Evolutionary conservation across 2,113 vertebrate genomes (phyloP), one percentile per base, ranked within the genome.

Genomic region (Phyllostomus hastatus): DNA sequence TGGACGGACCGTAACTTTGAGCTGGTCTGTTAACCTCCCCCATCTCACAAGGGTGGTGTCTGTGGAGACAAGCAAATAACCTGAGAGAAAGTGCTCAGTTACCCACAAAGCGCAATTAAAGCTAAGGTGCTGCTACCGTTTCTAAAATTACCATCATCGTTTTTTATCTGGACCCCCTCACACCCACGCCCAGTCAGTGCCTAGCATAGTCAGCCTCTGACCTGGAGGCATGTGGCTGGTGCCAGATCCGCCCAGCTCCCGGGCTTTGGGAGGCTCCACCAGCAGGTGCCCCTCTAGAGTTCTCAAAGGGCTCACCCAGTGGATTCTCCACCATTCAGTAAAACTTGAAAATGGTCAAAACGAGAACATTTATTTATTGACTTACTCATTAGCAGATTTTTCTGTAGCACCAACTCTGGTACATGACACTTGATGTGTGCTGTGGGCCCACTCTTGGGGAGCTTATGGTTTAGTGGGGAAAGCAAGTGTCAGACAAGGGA

Each of bases 121-220:
- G 76, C 41, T 14, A 52, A 61, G 61, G 28, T 15, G 0, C 20
- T 7, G 54, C 48, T 31, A 19, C 20, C 38, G 1, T 64, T 84
- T 54, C 43, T 52, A 43, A 28, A 57, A 50, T n/a, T 0, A 26
- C 64, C 4, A 0, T 7, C 19, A 31, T 6, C 15, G 16, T 76
- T 57, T 72, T 75, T 69, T 19, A 4, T 50, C 35, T 33, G 14
- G 8, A 5, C 46, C 17, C 59, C 24, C 59, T 4, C 57, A 26
- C 57, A 24, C 54, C 6, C 2, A 1, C 8, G 22, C 10, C 7
- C 22, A 4, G 2, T 22, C 1, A 2, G 19, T 78, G 38, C 38
- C 59, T 35, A 61, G 31, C 35, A 15, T 10, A 31, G 43, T 41
- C 2, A 16, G 28, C 69, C 78, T 48, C 66, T 14, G 54, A 28